These are phyloP conservation scores for Seira ritae DNA, from an alignment of 2,888 invertebrate genomes.

Conservation along the genomic window DNA sequence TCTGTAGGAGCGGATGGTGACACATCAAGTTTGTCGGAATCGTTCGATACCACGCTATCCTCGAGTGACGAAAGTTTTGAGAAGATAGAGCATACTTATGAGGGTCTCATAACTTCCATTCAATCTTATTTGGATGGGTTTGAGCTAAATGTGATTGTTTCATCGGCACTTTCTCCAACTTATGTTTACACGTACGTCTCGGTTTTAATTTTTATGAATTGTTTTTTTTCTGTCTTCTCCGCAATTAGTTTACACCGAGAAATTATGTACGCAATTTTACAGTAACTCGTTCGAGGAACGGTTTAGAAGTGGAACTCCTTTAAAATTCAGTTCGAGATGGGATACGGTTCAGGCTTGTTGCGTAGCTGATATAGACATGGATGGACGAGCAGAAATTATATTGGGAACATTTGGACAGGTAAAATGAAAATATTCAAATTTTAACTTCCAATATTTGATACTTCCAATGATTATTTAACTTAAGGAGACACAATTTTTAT, in stretches of 20 bases:
- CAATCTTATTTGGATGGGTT: conserved; percentile 70
- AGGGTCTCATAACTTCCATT: conserved; percentile 70
- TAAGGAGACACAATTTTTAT: too few species aligned
- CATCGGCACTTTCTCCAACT: conserved; percentile 70
- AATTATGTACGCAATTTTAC: too few species aligned
- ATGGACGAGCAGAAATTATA: conserved; percentile 82
- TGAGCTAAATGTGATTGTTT: conserved; percentile 69
- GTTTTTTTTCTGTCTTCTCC: too few species aligned
- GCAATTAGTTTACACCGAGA: too few species aligned
- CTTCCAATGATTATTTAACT: too few species aligned
- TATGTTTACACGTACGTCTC: conserved; percentile 70
- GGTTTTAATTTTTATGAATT: conserved; percentile 11
- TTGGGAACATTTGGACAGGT: conserved; percentile 83
- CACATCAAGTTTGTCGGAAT: conserved; percentile 35
- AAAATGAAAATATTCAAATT: too few species aligned
- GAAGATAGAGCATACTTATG: conserved; percentile 67
- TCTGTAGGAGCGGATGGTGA: conserved; percentile 34
- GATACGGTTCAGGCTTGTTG: conserved; percentile 81
- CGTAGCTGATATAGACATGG: conserved; percentile 83
- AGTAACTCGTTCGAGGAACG: conserved; percentile 75
- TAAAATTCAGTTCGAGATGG: conserved; percentile 78
- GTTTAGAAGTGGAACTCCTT: conserved; percentile 74
- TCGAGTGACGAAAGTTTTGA: conserved; percentile 61
- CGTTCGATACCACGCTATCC: conserved; percentile 37
- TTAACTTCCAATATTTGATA: too few species aligned